Percentiles rank a stretch among this genome's conserved stretches.
These are phyloP conservation scores for Cyprinodon diabolis DNA, from an alignment of 2,797 vertebrate species.

Conservation along the genomic window DNA sequence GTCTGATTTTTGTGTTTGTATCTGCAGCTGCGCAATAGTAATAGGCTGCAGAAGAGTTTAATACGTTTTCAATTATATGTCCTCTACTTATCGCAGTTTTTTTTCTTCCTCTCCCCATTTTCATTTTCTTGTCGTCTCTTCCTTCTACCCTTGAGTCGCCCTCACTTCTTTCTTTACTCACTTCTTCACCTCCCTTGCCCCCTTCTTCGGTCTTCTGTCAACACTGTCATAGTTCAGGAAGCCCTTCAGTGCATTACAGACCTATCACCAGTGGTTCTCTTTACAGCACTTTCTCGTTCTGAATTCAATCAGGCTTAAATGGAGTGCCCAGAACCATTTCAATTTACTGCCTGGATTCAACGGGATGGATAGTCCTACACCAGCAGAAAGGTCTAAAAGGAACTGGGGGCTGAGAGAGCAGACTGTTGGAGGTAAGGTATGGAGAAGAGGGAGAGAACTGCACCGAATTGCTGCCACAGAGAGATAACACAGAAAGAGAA, in stretches of 20 bases:
- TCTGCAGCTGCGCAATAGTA: constrained; percentile 65
- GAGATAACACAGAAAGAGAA: constrained; percentile 60
- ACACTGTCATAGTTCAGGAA: constrained; percentile 70
- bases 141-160: constrained; percentile 27
- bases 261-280: constrained; percentile 74
- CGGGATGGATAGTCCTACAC: constrained; percentile 68
- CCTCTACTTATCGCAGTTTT: constrained; percentile 18
- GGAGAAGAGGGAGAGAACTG: constrained; percentile 21
- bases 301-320: constrained; percentile 83
- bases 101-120: background rate
- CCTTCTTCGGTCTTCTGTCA: constrained; percentile 30
- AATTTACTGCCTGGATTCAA: constrained; percentile 83
- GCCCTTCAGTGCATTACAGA: constrained; percentile 72
- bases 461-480: constrained; percentile 53
- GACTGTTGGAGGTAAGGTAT: constrained; percentile 39
- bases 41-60: constrained; percentile 81
- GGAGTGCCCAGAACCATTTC: constrained; percentile 84
- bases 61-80: constrained; percentile 79
- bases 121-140: constrained; percentile 10
- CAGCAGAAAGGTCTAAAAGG: constrained; percentile 72
- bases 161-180: constrained; percentile 2
- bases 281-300: constrained; percentile 83
- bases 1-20: constrained; percentile 54
- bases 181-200: constrained; percentile 13
- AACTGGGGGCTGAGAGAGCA: constrained; percentile 52